These are phyloP conservation scores for Todiramphus saurophagus DNA, from an alignment of 2,113 vertebrate species.

Conservation along the genomic window DNA sequence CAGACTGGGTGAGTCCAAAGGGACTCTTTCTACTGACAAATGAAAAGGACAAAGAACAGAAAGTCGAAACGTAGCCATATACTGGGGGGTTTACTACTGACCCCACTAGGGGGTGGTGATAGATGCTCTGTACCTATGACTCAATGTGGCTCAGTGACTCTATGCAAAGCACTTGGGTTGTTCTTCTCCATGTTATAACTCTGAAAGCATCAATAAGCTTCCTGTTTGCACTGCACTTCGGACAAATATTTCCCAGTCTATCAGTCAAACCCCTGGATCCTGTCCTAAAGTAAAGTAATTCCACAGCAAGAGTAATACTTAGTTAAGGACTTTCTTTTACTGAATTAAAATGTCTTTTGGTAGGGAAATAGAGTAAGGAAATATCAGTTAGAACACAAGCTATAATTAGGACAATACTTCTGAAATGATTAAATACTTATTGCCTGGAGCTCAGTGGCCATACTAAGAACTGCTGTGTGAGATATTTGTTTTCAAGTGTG, in stretches of 20 bases:
- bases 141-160: neutral
- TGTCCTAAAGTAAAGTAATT: neutral
- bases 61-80: neutral
- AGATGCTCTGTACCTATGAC: neutral
- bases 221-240: neutral
- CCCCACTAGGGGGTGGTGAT: neutral
- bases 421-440: slow-evolving; percentile 4
- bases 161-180: neutral
- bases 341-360: neutral
- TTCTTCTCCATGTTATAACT: neutral
- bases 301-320: neutral
- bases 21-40: neutral
- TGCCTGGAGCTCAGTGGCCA: neutral
- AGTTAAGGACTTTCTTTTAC: neutral
- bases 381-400: neutral
- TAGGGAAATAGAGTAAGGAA: neutral
- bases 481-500: slow-evolving; percentile 1
- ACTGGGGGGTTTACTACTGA: neutral
- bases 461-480: neutral
- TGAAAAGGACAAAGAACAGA: neutral
- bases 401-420: neutral
- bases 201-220: neutral
- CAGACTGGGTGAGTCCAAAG: neutral
- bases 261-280: neutral
- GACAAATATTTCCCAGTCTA: neutral